phyloP scores from a whole-genome alignment of 2,113 vertebrate genomes.

The Carassius carassius region DNA sequence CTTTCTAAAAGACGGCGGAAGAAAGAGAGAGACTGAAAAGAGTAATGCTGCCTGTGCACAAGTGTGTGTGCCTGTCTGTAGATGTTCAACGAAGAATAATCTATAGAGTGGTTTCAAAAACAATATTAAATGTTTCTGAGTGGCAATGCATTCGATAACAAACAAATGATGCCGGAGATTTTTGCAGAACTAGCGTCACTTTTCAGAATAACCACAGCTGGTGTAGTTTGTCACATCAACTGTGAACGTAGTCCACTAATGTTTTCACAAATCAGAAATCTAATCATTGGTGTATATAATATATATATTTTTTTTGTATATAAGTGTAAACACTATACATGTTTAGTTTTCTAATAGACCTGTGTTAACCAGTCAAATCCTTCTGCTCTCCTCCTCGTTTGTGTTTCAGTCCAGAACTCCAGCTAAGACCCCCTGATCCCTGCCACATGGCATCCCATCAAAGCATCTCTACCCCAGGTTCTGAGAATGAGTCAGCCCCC shows the following conservation, averaged over 20 bases:
- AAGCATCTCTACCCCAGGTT: slow-evolving; percentile 71
- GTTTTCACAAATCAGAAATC: not conserved
- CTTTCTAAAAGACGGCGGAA: slow-evolving; percentile 56
- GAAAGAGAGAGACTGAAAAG: slow-evolving; percentile 17
- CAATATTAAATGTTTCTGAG: not conserved
- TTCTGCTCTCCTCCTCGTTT: slow-evolving; percentile 66
- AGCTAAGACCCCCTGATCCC: slow-evolving; percentile 76
- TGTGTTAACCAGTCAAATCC: slow-evolving; percentile 75
- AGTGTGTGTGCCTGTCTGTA: slow-evolving; percentile 42
- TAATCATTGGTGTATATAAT: not conserved
- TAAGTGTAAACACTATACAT: not conserved
- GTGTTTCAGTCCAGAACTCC: slow-evolving; percentile 75
- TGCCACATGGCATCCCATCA: slow-evolving; percentile 78
- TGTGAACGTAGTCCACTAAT: not conserved
- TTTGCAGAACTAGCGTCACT: not conserved
- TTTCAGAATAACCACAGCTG: not conserved
- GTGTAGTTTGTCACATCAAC: not conserved
- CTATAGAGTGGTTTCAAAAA: not conserved
- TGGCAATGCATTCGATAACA: not conserved
- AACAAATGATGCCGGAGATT: not conserved
- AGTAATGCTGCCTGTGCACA: slow-evolving; percentile 13
- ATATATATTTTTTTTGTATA: not conserved
- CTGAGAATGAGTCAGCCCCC: slow-evolving; percentile 67
- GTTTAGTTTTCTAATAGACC: slow-evolving; percentile 66
- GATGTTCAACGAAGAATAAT: not conserved